Evolutionary conservation across 2,888 invertebrate species (phyloP), one percentile per base, ranked within the genome.

Genomic region (Cistogaster globosa): DNA sequence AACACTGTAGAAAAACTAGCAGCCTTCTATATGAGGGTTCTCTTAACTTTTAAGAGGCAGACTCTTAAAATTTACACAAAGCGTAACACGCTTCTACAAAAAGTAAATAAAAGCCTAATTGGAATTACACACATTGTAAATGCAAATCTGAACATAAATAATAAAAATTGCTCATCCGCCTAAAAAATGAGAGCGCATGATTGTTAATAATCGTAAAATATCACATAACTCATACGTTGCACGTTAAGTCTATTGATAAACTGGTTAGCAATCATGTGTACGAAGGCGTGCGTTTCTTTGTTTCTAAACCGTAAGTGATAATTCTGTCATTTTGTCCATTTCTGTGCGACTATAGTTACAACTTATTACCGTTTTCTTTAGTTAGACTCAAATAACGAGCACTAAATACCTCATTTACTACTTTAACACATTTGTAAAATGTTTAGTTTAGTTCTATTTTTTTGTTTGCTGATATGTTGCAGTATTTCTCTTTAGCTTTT

Each of bases 401-500:
- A 82, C 51, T 82, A 57, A 72, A 65, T 58, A 58, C 51, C 9
- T 38, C 36, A 68, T 53, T 53, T 48, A 53, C 8, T 53, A 18
- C n/a, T 68, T 60, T 62, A 77, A 69, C 77, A 77, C 77, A 68
- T 77, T 69, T 69, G 62, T 62, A 60, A 69, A 62, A 62, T 58
- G n/a, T 32, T 69, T 60, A 12, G 6, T 9, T 51, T 36, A 32
- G 36, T 48, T 4, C 20, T 5, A 62, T 55, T 6, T 53, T 53
- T 8, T 62, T n/a, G 14, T 22, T 38, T 62, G 69, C 53, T 69
- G 42, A 69, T 42, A 45, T 55, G 9, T 51, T 26, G 75, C 42
- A 45, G 8, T 26, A 9, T n/a, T 18, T 45, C 1, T 1, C 11
- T 45, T 1, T 4, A 26, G 16, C 2, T 16, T 16, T 26, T 48